Base-by-base conservation (phyloP, 2,797 vertebrate species). In the Anabacerthia variegaticeps region DNA sequence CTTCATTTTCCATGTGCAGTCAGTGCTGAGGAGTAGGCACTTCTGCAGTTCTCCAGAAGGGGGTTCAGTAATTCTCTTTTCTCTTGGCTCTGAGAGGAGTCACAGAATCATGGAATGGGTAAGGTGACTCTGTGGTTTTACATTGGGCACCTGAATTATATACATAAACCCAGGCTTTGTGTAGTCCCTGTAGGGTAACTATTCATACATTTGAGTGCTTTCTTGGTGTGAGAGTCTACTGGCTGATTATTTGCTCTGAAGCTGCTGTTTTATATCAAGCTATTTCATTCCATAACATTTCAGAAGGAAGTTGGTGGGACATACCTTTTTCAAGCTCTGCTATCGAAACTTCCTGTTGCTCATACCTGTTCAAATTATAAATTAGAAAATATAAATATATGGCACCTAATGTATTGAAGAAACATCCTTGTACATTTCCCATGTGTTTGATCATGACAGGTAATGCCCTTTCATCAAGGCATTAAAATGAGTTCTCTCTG, bases 291-390 rank as follows among this genome's bases (percentile, higher is more conserved):
- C 8, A 1, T 49, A 56, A 8, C 30, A 55, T 56, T 84, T 61
- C 30, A 54, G 12, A 66, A 49, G 26, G 36, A 43, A 37, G 14
- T 52, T 52, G 36, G 34, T 39, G 41, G 52, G 18, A 83, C 96
- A 2, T 97, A 97, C 97, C 97, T 96, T 88, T 95, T 26, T 97
- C 92, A 20, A 0, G 0, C 12, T 93, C 85, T 67, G 7, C 16
- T 59, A 2, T 6, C 7, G 27, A 2, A 24, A 4, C 2, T 3
- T 66, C 52, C 62, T 9, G 1, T 62, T 95, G 22, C 8, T 78
- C 7, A 28, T 15, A 1, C 41, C 97, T 97, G 95, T 95, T 88
- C 19, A 93, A 96, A 94, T 63, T 23, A 56, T 7, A 95, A 88
- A 92, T 72, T 32, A 79, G 80, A 90, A 82, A 68, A n/a, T n/a